A percentile compares a stretch with the other conserved stretches of the same genome.
phyloP scores from a whole-genome alignment of 2,888 invertebrate species.

The Melanostoma mellinum region DNA sequence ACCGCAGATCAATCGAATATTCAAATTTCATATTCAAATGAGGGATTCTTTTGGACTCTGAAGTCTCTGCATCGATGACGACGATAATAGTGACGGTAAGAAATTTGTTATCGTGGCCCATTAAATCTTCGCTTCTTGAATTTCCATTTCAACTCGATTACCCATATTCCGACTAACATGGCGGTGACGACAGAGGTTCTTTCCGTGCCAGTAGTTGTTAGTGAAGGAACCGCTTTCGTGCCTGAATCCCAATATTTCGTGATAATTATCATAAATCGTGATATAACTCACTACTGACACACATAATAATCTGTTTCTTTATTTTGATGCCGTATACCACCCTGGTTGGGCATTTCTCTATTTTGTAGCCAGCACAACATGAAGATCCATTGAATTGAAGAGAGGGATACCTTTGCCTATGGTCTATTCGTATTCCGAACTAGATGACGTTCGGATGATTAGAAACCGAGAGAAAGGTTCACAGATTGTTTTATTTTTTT shows the following conservation, averaged over 20 bases:
- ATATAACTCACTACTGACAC: constrained; percentile 60
- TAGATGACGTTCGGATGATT: constrained; percentile 18
- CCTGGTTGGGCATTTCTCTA: neutral
- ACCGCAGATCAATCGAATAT: constrained; percentile 51
- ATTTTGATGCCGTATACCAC: constrained; percentile 5
- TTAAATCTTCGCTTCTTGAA: constrained; percentile 51
- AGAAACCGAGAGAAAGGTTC: constrained; percentile 32
- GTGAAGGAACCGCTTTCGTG: constrained; percentile 25
- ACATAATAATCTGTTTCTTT: constrained; percentile 42
- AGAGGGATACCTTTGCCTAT: neutral
- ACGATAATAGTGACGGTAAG: constrained; percentile 33
- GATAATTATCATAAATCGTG: constrained; percentile 68
- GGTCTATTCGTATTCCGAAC: constrained; percentile 1
- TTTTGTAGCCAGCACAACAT: neutral
- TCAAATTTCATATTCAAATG: constrained; percentile 58
- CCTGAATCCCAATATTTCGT: constrained; percentile 47
- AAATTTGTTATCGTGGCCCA: constrained; percentile 58
- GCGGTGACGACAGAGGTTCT: neutral
- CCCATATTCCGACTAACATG: neutral
- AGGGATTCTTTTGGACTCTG: constrained; percentile 12
- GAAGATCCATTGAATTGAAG: constrained; percentile 12
- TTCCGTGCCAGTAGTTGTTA: neutral
- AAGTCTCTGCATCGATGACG: constrained; percentile 39
- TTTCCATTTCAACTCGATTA: constrained; percentile 41
- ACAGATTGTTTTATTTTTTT: neutral